Evolutionary conservation across 2,113 vertebrate genomes (phyloP).

Genomic region (Ceyx cyanopectus): DNA sequence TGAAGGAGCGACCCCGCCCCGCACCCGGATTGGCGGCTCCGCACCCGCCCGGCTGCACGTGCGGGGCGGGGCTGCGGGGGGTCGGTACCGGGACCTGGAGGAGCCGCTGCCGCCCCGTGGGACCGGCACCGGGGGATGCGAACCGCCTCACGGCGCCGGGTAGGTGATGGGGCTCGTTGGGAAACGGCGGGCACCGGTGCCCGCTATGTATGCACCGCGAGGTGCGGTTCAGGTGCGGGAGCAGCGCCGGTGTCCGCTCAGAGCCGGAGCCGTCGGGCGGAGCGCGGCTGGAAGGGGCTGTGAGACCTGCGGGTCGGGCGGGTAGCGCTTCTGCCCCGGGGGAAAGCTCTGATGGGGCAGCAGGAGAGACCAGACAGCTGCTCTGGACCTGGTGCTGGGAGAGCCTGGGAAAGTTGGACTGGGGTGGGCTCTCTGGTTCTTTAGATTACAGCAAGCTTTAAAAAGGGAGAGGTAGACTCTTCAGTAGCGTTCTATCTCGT

Average conservation of each 20-base stretch:
- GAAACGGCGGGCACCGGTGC: background rate
- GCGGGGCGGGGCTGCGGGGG: background rate
- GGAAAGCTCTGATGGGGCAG: background rate
- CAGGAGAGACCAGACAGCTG: background rate
- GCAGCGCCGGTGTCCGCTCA: background rate
- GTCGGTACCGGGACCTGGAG: background rate
- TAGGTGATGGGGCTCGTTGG: background rate
- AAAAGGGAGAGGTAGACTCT: background rate
- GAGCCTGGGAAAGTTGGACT: fast-evolving
- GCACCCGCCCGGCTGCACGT: background rate
- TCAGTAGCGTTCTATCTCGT: background rate
- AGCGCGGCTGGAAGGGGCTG: background rate
- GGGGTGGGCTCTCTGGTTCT: background rate
- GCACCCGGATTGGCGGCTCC: background rate
- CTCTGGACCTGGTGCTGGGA: fast-evolving
- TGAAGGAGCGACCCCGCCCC: background rate
- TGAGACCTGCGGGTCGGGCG: background rate
- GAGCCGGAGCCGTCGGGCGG: background rate
- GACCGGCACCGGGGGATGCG: background rate
- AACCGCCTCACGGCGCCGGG: background rate
- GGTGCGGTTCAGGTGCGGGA: background rate
- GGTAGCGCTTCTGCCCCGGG: background rate
- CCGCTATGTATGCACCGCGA: background rate
- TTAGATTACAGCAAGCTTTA: fast-evolving
- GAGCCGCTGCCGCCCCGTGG: background rate